Base-by-base conservation (phyloP, 35 echinoderm and acorn worm genomes). In the Amphiura filiformis region DNA sequence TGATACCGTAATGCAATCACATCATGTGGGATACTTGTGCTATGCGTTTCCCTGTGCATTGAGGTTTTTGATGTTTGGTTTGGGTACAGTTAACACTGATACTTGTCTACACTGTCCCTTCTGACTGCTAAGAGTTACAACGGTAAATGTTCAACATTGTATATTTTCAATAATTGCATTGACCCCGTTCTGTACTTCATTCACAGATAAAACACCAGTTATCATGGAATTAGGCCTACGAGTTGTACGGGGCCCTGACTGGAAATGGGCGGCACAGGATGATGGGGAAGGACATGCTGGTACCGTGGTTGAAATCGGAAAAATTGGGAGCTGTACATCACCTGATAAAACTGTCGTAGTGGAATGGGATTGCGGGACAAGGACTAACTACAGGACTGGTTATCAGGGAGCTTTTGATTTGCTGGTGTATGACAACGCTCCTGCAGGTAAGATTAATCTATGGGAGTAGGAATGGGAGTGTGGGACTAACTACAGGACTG, bases 401-500 rank as follows among this genome's bases (percentile, higher is more conserved):
- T 98, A 98, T 77, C 96, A 98, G 75, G 90, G 87, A 49, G 87
- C 90, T 0, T 90, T 89, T 77, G 96, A 98, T 79, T 79, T 98
- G 2, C 38, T 91, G 9, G 90, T 98, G 26, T 98, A 90, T 84
- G 96, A 98, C 76, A 98, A 98, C 81, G 96, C 96, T 30, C 86
- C 93, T 18, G 90, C 91, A 23, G 96, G 96, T 98, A 82, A 88
- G 90, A 82, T 1, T 79, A 34, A 23, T n/a, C n/a, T n/a, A n/a
- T n/a, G n/a, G n/a, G n/a, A n/a, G n/a, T n/a, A n/a, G 5, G 92
- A 94, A 81, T 98, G 96, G 96, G 96, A 98, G 78, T 91, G 89
- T 61, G 96, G 96, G 12, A 90, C 96, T 17, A 98, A 98, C 79
- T 98, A 98, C 82, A 33, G 96, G 26, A 91, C 89, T 18, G 96